Evolutionary conservation across 2,797 vertebrate genomes (phyloP).

Genomic region (Oreortyx pictus): DNA sequence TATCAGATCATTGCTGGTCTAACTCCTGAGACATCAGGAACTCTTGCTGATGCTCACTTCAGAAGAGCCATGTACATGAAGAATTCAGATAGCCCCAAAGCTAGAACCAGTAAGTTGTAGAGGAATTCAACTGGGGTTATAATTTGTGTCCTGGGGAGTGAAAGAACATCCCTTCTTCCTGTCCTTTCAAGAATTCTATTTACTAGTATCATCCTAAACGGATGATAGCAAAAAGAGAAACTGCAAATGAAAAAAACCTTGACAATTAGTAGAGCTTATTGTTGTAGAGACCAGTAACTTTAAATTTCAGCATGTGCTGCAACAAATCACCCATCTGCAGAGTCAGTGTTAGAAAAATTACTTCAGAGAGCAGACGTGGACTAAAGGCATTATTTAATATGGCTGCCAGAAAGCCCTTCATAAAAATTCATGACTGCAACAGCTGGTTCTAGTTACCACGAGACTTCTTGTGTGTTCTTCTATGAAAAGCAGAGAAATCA

Average conservation of each 20-base stretch:
- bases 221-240: background rate
- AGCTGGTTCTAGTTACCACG: conserved; percentile 3
- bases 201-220: background rate
- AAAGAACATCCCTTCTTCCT: background rate
- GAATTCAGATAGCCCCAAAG: background rate
- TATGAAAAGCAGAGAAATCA: background rate
- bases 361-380: background rate
- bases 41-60: background rate
- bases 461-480: conserved; percentile 45
- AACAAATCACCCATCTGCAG: background rate
- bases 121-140: background rate
- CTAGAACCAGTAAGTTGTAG: background rate
- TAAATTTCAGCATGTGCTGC: background rate
- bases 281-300: background rate
- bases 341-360: background rate
- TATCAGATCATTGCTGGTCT: background rate
- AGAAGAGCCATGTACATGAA: background rate
- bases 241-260: background rate
- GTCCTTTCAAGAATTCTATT: background rate
- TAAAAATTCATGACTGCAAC: background rate
- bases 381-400: background rate
- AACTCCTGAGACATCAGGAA: background rate
- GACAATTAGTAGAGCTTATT: background rate
- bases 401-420: conserved; percentile 35
- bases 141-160: background rate